Evolutionary conservation across 2,113 vertebrate genomes (phyloP).

Genomic region (Micronycteris hirsuta): DNA sequence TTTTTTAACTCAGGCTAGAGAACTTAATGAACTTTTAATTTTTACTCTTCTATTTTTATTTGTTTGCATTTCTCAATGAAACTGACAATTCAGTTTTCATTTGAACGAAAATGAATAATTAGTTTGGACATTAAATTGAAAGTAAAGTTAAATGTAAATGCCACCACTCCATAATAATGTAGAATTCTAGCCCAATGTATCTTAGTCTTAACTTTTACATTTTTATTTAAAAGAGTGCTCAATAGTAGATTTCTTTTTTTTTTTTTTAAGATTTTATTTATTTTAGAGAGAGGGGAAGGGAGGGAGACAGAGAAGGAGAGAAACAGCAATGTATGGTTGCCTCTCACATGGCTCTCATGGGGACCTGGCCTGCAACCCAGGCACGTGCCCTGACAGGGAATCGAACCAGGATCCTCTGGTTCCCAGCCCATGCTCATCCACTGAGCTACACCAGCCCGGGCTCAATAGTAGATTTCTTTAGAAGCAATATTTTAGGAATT

Average conservation of each 20-base stretch:
- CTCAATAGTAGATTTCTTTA: neutral
- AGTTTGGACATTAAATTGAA: neutral
- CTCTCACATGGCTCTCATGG: no score
- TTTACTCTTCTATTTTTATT: neutral
- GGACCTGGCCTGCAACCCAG: no score
- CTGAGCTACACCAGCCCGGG: no score
- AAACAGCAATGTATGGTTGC: no score
- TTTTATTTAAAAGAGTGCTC: constrained; percentile 24
- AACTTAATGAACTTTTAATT: neutral
- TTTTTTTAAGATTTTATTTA: no score
- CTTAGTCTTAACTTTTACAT: neutral
- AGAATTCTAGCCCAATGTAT: neutral
- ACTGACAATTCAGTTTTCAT: neutral
- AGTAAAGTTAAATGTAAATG: neutral
- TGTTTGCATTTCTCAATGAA: neutral
- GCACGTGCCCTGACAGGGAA: no score
- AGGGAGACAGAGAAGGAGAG: no score
- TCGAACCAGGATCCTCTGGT: no score
- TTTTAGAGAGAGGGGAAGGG: no score
- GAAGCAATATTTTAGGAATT: neutral
- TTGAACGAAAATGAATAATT: neutral
- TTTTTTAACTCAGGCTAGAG: neutral
- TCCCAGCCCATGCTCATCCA: no score
- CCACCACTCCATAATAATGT: neutral
- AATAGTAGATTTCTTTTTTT: neutral